Conservation (phyloP, 2,797 vertebrate species). For the Gorsachius magnificus region DNA sequence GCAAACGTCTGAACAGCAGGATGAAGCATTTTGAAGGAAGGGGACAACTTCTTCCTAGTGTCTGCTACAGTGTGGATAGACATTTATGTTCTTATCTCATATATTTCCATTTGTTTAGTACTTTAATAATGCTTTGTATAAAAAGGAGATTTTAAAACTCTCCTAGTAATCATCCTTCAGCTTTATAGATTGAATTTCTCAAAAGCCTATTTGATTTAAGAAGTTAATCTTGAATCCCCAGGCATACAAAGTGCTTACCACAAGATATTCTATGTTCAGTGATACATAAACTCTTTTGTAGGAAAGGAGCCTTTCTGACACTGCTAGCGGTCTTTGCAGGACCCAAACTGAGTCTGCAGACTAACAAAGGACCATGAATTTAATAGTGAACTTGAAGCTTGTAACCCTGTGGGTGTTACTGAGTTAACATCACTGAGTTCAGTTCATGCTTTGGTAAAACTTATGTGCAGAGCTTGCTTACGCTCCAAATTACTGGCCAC, state of each 20-base stretch:
- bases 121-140: not conserved
- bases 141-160: not conserved
- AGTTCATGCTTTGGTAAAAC: not conserved
- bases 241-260: not conserved
- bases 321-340: not conserved
- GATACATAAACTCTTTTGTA: not conserved
- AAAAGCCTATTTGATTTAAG: not conserved
- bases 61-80: not conserved
- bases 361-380: not conserved
- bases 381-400: not conserved
- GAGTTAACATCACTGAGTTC: not conserved
- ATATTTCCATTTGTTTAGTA: not conserved
- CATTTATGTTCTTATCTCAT: not conserved
- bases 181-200: not conserved
- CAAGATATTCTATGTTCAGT: not conserved
- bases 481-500: fast-evolving
- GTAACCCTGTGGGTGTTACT: not conserved
- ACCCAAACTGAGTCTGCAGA: not conserved
- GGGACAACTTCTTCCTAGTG: not conserved
- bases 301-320: not conserved
- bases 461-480: not conserved
- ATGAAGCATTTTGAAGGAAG: not conserved
- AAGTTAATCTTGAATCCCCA: not conserved
- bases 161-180: not conserved
- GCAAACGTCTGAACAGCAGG: not conserved